phyloP scores from a whole-genome alignment of 2,797 vertebrate genomes.

The Sebastes minor region DNA sequence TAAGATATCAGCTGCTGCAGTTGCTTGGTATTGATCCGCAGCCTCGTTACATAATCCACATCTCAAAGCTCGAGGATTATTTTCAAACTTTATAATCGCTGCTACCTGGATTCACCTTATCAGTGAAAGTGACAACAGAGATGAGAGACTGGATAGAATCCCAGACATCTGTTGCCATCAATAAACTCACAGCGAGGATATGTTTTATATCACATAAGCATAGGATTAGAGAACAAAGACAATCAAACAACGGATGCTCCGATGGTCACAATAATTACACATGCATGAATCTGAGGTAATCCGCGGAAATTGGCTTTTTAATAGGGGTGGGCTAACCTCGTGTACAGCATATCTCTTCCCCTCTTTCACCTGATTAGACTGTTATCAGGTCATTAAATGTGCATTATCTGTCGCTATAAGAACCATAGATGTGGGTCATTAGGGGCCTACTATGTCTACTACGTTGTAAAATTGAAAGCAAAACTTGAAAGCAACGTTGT shows the following conservation, averaged over 20 bases:
- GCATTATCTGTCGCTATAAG: background rate
- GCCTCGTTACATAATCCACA: background rate
- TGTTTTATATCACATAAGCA: background rate
- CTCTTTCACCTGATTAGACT: background rate
- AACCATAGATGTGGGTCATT: background rate
- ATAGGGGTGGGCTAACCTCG: slow-evolving; percentile 20
- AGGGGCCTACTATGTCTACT: background rate
- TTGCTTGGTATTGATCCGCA: slow-evolving; percentile 3
- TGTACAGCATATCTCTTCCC: background rate
- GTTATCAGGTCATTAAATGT: background rate
- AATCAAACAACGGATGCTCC: slow-evolving; percentile 12
- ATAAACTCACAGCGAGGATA: background rate
- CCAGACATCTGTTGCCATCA: background rate
- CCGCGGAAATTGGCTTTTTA: slow-evolving; percentile 19
- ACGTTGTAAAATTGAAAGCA: too few species aligned
- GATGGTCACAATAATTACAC: background rate
- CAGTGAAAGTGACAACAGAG: background rate
- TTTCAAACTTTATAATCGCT: background rate
- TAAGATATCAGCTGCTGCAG: slow-evolving; percentile 17
- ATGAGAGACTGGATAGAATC: background rate
- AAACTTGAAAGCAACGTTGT: too few species aligned
- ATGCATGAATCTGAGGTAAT: slow-evolving; percentile 13
- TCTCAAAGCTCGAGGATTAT: background rate
- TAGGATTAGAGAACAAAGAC: slow-evolving; percentile 22
- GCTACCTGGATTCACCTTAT: background rate